Percentiles rank a stretch among this genome's conserved stretches.
Conservation (phyloP, 1,140 invertebrate genomes). For the Plectrocnemia conspersa region DNA sequence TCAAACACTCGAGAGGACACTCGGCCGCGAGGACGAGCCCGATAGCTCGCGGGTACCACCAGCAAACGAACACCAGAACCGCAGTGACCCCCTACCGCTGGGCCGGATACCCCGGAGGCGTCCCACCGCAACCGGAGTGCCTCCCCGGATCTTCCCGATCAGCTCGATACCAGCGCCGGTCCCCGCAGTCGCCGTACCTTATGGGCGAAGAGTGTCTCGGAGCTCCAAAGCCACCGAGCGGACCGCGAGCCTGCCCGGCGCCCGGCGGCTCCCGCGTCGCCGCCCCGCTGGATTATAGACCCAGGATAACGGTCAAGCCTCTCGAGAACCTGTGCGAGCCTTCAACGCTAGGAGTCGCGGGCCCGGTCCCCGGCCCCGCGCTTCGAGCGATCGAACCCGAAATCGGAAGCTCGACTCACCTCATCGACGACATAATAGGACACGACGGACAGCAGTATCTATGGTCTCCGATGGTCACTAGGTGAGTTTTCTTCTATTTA, state of each 20-base stretch:
- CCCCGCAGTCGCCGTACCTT: conserved; percentile 41
- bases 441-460: conserved; percentile 48
- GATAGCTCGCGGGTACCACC: conserved; percentile 27
- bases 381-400: conserved; percentile 42
- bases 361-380: background rate
- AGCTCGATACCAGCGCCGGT: conserved; percentile 37
- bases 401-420: conserved; percentile 55
- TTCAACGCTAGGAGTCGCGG: conserved; percentile 30
- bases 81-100: background rate
- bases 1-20: conserved; percentile 18
- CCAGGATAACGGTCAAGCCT: conserved; percentile 57
- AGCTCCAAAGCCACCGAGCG: conserved; percentile 42
- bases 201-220: conserved; percentile 42
- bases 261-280: conserved; percentile 12
- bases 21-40: conserved; percentile 29
- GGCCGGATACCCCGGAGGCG: conserved; percentile 5
- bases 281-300: conserved; percentile 43
- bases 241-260: conserved; percentile 24
- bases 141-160: conserved; percentile 15
- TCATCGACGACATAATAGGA: conserved; percentile 42
- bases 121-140: conserved; percentile 13
- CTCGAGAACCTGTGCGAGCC: conserved; percentile 55
- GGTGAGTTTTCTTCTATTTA: conserved; percentile 42
- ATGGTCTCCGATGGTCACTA: conserved; percentile 52
- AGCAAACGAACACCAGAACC: conserved; percentile 18